Evolutionary conservation across 2,113 vertebrate genomes (phyloP).

Genomic region (Halichoerus grypus): DNA sequence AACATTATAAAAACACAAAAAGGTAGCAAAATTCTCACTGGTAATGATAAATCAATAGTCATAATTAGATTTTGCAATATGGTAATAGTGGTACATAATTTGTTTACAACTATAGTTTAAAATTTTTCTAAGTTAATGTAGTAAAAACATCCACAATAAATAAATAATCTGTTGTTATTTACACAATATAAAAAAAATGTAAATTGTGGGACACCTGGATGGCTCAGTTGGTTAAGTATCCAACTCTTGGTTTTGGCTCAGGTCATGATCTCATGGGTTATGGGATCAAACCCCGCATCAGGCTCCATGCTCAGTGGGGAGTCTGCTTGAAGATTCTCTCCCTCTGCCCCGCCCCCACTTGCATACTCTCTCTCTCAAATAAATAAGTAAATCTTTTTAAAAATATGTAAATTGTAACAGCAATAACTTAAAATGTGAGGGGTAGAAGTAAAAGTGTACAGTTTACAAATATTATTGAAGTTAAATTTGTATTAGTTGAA

Average conservation of each 20-base stretch:
- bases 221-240: not conserved
- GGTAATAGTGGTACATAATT: not conserved
- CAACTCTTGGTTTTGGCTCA: not conserved
- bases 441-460: not conserved
- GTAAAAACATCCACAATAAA: not conserved
- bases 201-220: not conserved
- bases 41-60: not conserved
- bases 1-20: not conserved
- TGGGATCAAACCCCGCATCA: not conserved
- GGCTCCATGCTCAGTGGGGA: not conserved
- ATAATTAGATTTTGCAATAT: not conserved
- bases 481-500: not conserved
- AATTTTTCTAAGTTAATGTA: not conserved
- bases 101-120: not conserved
- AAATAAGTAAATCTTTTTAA: not conserved
- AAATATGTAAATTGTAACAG: not conserved
- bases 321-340: not conserved
- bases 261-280: not conserved
- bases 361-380: not conserved
- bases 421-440: not conserved
- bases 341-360: not conserved
- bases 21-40: not conserved
- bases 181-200: not conserved
- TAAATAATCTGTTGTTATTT: not conserved
- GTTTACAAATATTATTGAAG: not conserved